Base-by-base conservation (phyloP, 1,140 invertebrate genomes). In the Drosophila orena region DNA sequence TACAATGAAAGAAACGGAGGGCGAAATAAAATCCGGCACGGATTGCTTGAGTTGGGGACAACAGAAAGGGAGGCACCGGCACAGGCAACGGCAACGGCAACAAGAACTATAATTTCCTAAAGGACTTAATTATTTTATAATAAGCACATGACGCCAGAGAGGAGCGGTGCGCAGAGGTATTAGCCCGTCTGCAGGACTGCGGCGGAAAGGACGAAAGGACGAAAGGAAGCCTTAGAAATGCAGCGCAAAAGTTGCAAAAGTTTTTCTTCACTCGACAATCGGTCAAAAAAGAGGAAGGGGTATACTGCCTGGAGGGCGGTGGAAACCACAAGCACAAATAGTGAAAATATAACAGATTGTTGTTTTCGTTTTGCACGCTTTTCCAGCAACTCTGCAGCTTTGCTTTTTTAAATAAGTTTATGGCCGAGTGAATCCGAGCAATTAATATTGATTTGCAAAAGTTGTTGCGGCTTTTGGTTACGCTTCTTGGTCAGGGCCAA, bases 111-210 rank as follows among this genome's bases (percentile, higher is more conserved):
- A 83, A 86, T 86, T 83, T 86, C 83, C 83, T 86, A 86, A 86
- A 86, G 83, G 83, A 86, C 83, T 86, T 86, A 86, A 86, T 86
- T 86, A 86, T 86, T 86, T 86, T 86, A 86, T 88, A 86, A 86
- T 86, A 83, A 86, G 83, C 79, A 81, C 83, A 83, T 83, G 86
- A 81, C 70, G 86, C 84, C 34, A 43, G 24, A 40, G 27, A 20
- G 10, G 43, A 14, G 42, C 24, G 11, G 14, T 17, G 14, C 27
- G 15, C 27, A 47, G 47, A 70, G 47, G 58, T 42, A 59, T 52
- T 58, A 55, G 56, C 24, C 50, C 57, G 49, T 49, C 57, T 37
- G 15, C 35, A 52, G 43, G 66, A 52, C 20, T 52, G 20, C 24
- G 42, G 35, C 34, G 42, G 27, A 64, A 35, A 35, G 68, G 12